phyloP scores from a whole-genome alignment of 2,113 vertebrate species.

The Solea solea region DNA sequence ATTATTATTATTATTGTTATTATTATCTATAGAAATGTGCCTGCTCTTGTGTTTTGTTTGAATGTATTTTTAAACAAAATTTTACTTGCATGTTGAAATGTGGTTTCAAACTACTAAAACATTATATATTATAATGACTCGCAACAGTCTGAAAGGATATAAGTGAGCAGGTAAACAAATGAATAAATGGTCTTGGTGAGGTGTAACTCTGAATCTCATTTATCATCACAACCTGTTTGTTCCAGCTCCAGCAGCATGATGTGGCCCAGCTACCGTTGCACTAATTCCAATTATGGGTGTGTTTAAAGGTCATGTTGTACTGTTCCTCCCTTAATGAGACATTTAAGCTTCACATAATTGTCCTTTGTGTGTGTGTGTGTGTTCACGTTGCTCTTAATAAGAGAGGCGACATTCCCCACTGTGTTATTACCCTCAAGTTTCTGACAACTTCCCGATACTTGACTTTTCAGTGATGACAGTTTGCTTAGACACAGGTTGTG shows the following conservation, averaged over 20 bases:
- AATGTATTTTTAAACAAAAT: too few relatives aligned
- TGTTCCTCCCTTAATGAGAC: not conserved
- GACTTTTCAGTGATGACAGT: not conserved
- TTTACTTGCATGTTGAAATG: too few relatives aligned
- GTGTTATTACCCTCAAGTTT: not conserved
- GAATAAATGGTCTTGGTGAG: not conserved
- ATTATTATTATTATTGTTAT: too few relatives aligned
- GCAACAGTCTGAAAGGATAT: not conserved
- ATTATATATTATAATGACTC: not conserved
- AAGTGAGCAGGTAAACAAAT: not conserved
- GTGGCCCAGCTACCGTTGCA: not conserved
- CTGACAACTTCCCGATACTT: not conserved
- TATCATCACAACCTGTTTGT: not conserved
- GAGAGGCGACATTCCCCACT: accelerated
- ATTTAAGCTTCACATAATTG: slow-evolving; percentile 4
- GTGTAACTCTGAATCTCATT: not conserved
- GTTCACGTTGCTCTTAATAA: not conserved
- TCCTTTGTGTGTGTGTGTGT: not conserved
- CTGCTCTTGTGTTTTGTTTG: too few relatives aligned
- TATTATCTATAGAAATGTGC: too few relatives aligned
- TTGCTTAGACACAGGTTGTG: too few relatives aligned
- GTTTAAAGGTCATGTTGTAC: slow-evolving; percentile 36
- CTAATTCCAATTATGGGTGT: slow-evolving; percentile 2
- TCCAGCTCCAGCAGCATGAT: not conserved
- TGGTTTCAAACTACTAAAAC: too few relatives aligned